phyloP scores from a whole-genome alignment of 2,888 invertebrate genomes.

The Drosophila peninsularis region DNA sequence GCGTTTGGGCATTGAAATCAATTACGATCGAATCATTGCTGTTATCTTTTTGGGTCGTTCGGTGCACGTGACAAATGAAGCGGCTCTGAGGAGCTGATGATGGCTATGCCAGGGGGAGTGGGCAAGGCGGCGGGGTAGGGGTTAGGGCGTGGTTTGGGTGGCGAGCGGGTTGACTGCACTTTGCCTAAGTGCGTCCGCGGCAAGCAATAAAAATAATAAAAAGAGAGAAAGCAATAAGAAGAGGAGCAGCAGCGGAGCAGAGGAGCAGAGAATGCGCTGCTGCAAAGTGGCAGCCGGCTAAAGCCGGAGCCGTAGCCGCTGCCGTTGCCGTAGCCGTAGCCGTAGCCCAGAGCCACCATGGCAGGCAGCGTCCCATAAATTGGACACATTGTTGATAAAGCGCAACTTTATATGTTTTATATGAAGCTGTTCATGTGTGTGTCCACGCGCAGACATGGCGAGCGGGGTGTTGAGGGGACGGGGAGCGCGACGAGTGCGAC shows the following conservation, averaged over 20 bases:
- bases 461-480: not conserved
- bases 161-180: conserved; percentile 59
- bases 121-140: not conserved
- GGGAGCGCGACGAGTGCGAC: not conserved
- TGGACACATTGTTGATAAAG: conserved; percentile 78
- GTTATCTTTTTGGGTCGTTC: conserved; percentile 64
- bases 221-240: conserved; percentile 1
- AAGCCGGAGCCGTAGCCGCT: conserved; percentile 21
- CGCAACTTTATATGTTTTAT: conserved; percentile 77
- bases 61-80: conserved; percentile 61
- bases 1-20: conserved; percentile 49
- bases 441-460: conserved; percentile 1
- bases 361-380: conserved; percentile 60
- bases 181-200: conserved; percentile 65
- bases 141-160: not conserved
- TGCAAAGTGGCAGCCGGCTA: conserved; percentile 11
- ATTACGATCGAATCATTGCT: conserved; percentile 63
- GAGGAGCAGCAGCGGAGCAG: not conserved
- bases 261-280: too few relatives aligned
- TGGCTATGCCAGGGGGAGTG: conserved; percentile 5
- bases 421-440: conserved; percentile 66
- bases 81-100: conserved; percentile 23
- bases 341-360: conserved; percentile 25
- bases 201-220: conserved; percentile 61
- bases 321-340: conserved; percentile 9